Evolutionary conservation across 2,113 vertebrate genomes (phyloP).

Genomic region (Phaethornis superciliosus): DNA sequence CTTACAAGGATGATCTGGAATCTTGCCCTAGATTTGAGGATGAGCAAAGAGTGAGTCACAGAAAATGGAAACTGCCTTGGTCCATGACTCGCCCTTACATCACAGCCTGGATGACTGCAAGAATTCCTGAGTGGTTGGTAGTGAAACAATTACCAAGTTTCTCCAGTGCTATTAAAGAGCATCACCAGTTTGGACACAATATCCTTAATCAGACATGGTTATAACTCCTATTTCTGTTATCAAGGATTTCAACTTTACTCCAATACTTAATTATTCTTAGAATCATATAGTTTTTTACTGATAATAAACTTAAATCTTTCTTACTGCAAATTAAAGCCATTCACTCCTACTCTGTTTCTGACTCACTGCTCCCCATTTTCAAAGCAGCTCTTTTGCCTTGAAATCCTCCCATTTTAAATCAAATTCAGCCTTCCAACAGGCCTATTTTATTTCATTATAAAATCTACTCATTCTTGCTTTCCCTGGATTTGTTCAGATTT

Average conservation of each 20-base stretch:
- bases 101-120: background rate
- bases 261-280: background rate
- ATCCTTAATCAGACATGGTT: background rate
- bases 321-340: background rate
- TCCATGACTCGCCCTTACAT: background rate
- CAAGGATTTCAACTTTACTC: background rate
- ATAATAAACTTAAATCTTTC: background rate
- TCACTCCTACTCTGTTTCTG: background rate
- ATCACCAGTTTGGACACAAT: background rate
- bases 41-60: background rate
- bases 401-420: background rate
- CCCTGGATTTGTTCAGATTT: background rate
- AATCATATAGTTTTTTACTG: background rate
- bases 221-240: background rate
- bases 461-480: background rate
- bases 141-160: background rate
- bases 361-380: background rate
- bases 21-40: background rate
- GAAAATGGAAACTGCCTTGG: background rate
- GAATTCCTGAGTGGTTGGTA: background rate
- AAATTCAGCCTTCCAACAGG: background rate
- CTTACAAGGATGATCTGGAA: background rate
- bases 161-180: background rate
- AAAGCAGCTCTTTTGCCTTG: background rate
- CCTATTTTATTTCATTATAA: background rate